Evolutionary conservation across 2,888 invertebrate genomes (phyloP).

Genomic region (Dryococelus australis): DNA sequence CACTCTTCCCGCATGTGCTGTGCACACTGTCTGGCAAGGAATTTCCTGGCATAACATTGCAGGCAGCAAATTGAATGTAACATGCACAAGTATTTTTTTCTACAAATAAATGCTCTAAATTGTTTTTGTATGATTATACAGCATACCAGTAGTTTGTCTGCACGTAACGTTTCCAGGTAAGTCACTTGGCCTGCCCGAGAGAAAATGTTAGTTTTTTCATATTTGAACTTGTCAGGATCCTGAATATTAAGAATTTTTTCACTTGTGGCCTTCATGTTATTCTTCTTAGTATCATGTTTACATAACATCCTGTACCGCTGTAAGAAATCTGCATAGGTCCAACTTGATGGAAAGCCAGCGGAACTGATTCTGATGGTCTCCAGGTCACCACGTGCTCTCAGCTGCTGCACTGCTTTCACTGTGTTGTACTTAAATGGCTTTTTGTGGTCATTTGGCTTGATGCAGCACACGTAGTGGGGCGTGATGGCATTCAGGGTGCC

Average conservation of each 20-base stretch:
- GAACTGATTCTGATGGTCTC: conserved; percentile 98
- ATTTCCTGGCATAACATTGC: conserved; percentile 83
- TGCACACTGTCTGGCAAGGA: conserved; percentile 81
- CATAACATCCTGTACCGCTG: conserved; percentile 88
- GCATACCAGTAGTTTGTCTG: conserved; percentile 80
- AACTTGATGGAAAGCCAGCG: conserved; percentile 91
- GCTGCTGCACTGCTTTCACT: conserved; percentile 85
- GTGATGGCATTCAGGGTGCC: conserved; percentile 92
- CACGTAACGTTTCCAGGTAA: conserved; percentile 90
- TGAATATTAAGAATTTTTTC: conserved; percentile 75
- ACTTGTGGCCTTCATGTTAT: conserved; percentile 80
- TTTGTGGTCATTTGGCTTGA: conserved; percentile 94
- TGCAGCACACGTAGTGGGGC: conserved; percentile 98
- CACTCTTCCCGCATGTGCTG: conserved; percentile 72
- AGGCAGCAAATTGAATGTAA: conserved; percentile 71
- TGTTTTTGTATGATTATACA: conserved; percentile 94
- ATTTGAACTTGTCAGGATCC: conserved; percentile 91
- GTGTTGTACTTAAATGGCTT: conserved; percentile 87
- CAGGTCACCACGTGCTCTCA: conserved; percentile 96
- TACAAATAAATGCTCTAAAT: conserved; percentile 82
- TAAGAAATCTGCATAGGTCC: conserved; percentile 69
- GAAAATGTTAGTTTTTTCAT: conserved; percentile 98
- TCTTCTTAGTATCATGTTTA: conserved; percentile 76
- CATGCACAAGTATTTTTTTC: conserved; percentile 75
- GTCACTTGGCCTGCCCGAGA: conserved; percentile 98